Evolutionary conservation across 2,113 vertebrate genomes (phyloP), one percentile per base, ranked within the genome.

Genomic region (Cyprinodon variegatus): DNA sequence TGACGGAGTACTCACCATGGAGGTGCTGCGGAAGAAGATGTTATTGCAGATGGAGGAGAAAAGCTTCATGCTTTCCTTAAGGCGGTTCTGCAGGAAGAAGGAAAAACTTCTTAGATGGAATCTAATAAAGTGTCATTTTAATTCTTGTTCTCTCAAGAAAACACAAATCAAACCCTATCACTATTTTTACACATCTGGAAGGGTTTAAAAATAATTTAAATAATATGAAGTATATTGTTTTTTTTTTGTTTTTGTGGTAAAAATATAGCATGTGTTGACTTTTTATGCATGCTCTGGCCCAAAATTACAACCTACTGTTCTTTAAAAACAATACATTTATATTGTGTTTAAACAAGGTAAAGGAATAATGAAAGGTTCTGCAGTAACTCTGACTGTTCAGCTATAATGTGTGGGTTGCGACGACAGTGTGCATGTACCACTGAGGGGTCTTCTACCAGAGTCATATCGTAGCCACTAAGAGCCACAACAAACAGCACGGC

Each of bases 381-480:
- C 9, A 45, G 43, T 11, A 45, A 4, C 13, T 1, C 50, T 57
- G 50, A 57, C 20, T 57, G 20, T 57, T 15, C 20, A n/a, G 17
- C 17, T 3, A 3, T 20, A 36, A 2, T 4, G 36, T 61, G 11
- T 38, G 61, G 2, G 11, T 7, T 6, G 11, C 36, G 15, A 20
- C 3, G 65, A 61, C 3, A 0, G 20, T 17, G 59, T 40, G 74
- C 11, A 59, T 39, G 82, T 83, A 95, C 94, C 94, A 92, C 85
- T 6, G 93, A 77, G 13, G 93, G 86, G 68, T 94, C 94, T 43
- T 95, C 94, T 69, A 94, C 84, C 63, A 95, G 85, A 8, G 92
- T 93, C 94, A 95, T 95, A 91, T 95, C 94, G 7, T 94, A 95
- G 3, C 94, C 94, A 1, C 94, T 95, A 73, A 95, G 93, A 0